Evolutionary conservation across 2,888 invertebrate genomes (phyloP).

Genomic region (Trissolcus brochymenae): DNA sequence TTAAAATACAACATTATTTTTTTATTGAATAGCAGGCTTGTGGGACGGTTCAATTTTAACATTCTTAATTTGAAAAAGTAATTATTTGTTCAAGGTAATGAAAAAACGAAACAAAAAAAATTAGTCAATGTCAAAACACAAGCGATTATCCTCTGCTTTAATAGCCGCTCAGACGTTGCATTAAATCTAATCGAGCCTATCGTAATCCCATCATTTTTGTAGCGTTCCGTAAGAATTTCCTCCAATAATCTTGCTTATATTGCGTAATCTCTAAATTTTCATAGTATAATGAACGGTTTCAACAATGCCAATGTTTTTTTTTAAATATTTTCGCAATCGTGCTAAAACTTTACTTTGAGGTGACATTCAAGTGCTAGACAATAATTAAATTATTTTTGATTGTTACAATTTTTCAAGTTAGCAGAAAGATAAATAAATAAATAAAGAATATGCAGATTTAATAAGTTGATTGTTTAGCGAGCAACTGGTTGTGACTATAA

Average conservation of each 20-base stretch:
- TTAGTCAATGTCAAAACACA: slow-evolving; percentile 49
- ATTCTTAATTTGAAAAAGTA: slow-evolving; percentile 47
- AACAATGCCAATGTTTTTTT: slow-evolving; percentile 16
- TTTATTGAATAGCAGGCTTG: slow-evolving; percentile 45
- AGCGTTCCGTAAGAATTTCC: slow-evolving; percentile 30
- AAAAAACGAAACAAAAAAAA: slow-evolving; percentile 26
- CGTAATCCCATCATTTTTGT: slow-evolving; percentile 49
- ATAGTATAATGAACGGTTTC: neutral
- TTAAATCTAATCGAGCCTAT: slow-evolving; percentile 44
- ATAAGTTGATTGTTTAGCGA: slow-evolving; percentile 15
- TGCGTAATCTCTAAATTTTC: slow-evolving; percentile 20
- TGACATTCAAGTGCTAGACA: neutral
- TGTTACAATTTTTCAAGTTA: slow-evolving; percentile 3
- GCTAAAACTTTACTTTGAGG: neutral
- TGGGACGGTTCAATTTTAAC: slow-evolving; percentile 53
- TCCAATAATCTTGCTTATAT: slow-evolving; percentile 37
- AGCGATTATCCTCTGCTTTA: slow-evolving; percentile 48
- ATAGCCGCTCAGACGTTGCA: slow-evolving; percentile 31
- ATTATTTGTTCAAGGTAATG: slow-evolving; percentile 50
- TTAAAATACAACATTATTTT: slow-evolving; percentile 62
- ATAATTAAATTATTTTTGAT: neutral
- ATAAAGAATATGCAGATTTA: slow-evolving; percentile 21
- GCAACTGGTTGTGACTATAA: slow-evolving; percentile 41
- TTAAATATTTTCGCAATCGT: neutral
- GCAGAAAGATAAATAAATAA: slow-evolving; percentile 25